Conservation (phyloP, 2,888 invertebrate genomes). For the Caenorhabditis sp. region DNA sequence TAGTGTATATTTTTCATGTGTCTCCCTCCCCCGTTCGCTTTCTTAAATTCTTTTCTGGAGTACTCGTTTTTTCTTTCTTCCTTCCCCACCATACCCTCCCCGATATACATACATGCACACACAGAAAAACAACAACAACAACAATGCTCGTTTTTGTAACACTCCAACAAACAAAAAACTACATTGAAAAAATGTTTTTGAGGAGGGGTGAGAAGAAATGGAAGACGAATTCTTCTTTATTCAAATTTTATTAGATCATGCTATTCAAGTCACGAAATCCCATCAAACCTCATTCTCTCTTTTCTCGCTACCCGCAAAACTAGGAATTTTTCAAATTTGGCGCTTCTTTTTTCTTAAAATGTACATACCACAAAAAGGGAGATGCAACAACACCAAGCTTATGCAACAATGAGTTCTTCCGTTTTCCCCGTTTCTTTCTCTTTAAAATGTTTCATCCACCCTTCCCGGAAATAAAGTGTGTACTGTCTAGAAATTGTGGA, state of each 20-base stretch:
- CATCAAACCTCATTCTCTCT: constrained; percentile 11
- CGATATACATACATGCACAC: background rate
- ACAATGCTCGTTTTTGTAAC: constrained; percentile 53
- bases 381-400: constrained; percentile 39
- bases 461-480: constrained; percentile 47
- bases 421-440: constrained; percentile 17
- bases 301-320: constrained; percentile 23
- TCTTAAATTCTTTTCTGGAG: constrained; percentile 12
- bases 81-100: constrained; percentile 18
- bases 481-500: constrained; percentile 24
- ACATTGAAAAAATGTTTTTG: no score
- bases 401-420: constrained; percentile 49
- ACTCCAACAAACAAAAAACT: constrained; percentile 26
- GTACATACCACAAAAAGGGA: constrained; percentile 40
- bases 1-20: constrained; percentile 57
- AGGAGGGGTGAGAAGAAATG: constrained; percentile 2
- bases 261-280: constrained; percentile 45
- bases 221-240: background rate
- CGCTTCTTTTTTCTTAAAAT: constrained; percentile 44
- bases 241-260: constrained; percentile 49
- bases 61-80: constrained; percentile 10
- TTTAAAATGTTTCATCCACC: background rate
- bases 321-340: constrained; percentile 65
- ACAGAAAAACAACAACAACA: constrained; percentile 4
- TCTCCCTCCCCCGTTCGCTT: constrained; percentile 6